phyloP scores from a whole-genome alignment of 2,113 vertebrate species.

The Nesoenas mayeri region DNA sequence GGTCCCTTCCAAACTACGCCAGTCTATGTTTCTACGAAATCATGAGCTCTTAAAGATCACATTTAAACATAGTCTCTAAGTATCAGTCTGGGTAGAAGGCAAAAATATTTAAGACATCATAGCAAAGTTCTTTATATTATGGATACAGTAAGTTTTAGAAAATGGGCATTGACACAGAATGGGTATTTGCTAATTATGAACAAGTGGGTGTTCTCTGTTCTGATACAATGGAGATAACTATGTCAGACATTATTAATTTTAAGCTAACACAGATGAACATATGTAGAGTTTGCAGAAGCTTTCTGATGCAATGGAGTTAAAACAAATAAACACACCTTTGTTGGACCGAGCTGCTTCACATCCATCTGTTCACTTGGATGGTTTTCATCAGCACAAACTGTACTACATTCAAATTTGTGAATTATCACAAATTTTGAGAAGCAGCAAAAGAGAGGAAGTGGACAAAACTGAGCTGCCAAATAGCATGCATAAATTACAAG shows the following conservation, averaged over 20 bases:
- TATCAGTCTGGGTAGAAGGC: not conserved
- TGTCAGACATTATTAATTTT: not conserved
- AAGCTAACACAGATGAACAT: not conserved
- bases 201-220: not conserved
- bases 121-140: not conserved
- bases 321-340: constrained; percentile 28
- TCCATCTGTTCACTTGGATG: constrained; percentile 8
- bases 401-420: not conserved
- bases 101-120: not conserved
- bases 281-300: not conserved
- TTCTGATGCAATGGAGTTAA: not conserved
- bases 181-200: not conserved
- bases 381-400: not conserved
- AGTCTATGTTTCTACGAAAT: not conserved
- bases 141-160: not conserved
- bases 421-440: not conserved
- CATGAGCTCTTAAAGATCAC: not conserved
- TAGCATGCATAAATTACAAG: not conserved
- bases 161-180: not conserved
- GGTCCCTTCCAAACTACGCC: not conserved
- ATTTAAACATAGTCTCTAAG: not conserved
- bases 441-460: not conserved
- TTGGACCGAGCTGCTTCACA: not conserved
- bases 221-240: not conserved
- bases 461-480: not conserved